Percentiles rank a stretch among this genome's conserved stretches.
These are phyloP conservation scores for Acinonyx jubatus DNA, from an alignment of 2,113 vertebrate genomes.

Conservation along the genomic window DNA sequence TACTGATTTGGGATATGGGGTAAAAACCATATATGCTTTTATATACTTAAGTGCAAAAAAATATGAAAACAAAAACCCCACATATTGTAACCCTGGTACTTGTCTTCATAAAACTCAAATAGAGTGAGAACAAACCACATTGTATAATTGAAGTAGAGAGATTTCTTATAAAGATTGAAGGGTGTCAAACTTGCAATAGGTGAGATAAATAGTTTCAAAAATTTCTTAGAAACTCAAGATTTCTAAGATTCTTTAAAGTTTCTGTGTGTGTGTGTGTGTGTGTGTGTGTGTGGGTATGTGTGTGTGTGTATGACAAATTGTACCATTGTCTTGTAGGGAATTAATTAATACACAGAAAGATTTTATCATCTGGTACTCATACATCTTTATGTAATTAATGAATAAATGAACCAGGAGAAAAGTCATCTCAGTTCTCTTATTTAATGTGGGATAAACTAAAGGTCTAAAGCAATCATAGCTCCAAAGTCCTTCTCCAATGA, in stretches of 20 bases:
- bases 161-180: not conserved
- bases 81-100: not conserved
- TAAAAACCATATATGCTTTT: not conserved
- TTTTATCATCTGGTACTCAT: not conserved
- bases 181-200: not conserved
- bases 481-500: not conserved
- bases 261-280: not conserved
- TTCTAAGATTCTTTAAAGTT: not conserved
- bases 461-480: not conserved
- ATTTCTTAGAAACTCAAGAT: not conserved
- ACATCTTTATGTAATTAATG: slow-evolving; percentile 32
- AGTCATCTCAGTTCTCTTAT: not conserved
- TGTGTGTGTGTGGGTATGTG: not conserved
- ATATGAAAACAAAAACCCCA: not conserved
- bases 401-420: not conserved
- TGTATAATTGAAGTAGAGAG: not conserved
- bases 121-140: slow-evolving; percentile 50
- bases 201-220: not conserved
- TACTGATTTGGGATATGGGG: not conserved
- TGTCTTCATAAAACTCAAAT: not conserved
- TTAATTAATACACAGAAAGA: not conserved
- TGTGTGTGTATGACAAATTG: not conserved
- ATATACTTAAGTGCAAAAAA: not conserved
- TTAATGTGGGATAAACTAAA: not conserved
- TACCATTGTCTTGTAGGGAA: not conserved